Evolutionary conservation across 1,140 invertebrate species (phyloP).

Genomic region (Aphelenchoides besseyi): DNA sequence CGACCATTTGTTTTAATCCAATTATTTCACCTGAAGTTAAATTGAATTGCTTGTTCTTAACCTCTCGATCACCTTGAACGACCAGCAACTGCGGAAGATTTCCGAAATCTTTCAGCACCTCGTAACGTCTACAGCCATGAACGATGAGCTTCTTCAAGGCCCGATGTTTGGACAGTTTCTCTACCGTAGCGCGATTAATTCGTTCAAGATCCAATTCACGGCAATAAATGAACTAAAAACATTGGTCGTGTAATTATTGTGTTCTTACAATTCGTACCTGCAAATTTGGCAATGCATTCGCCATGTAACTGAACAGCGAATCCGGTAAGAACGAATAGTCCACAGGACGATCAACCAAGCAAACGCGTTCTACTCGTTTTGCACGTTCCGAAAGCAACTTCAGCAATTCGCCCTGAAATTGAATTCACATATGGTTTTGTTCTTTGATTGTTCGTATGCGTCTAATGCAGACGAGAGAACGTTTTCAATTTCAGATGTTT

Average conservation of each 20-base stretch:
- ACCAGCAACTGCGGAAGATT: slow-evolving; percentile 59
- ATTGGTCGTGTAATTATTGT: not conserved
- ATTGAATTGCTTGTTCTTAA: not conserved
- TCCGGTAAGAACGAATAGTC: slow-evolving; percentile 61
- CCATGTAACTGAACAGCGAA: slow-evolving; percentile 56
- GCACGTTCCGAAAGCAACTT: slow-evolving; percentile 28
- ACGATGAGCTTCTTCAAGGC: slow-evolving; percentile 60
- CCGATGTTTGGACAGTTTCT: slow-evolving; percentile 50
- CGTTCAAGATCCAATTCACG: slow-evolving; percentile 60
- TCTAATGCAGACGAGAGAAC: not conserved
- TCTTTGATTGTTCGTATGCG: not conserved
- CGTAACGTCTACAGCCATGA: slow-evolving; percentile 61
- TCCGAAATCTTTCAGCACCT: slow-evolving; percentile 57
- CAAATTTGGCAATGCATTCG: slow-evolving; percentile 51
- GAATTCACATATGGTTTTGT: slow-evolving; percentile 3
- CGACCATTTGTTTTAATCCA: slow-evolving; percentile 54
- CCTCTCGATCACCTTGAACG: slow-evolving; percentile 45
- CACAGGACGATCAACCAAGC: slow-evolving; percentile 57
- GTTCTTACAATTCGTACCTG: slow-evolving; percentile 41
- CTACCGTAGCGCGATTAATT: slow-evolving; percentile 61
- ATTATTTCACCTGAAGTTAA: slow-evolving; percentile 49
- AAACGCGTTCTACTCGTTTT: slow-evolving; percentile 44
- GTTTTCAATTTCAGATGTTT: slow-evolving; percentile 11
- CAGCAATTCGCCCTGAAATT: slow-evolving; percentile 38
- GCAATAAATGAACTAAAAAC: slow-evolving; percentile 59